Evolutionary conservation across 23 tunicate species (phyloP), one percentile per base, ranked within the genome.

Genomic region (Trididemnum nubilum): DNA sequence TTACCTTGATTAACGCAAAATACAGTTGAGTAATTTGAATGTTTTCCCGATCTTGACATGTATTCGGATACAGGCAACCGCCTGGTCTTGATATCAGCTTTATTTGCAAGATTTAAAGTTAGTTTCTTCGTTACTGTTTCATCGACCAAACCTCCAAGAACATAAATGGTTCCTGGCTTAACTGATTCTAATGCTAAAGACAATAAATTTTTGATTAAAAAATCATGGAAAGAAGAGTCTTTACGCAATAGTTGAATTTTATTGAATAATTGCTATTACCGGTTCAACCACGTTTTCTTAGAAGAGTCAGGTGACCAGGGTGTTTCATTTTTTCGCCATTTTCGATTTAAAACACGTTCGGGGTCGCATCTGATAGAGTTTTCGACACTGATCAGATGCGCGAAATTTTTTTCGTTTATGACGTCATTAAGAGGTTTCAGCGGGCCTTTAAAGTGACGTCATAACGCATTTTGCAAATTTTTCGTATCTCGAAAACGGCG

Each of bases 91-190:
- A 87, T 64, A 1, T 80, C 83, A 21, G 32, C 54, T 40, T 74
- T 57, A 23, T 66, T 35, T 1, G 98, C 98, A 29, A 36, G 52
- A 67, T 88, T 85, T 35, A 83, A 72, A 0, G 98, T 83, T 29
- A 93, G 54, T 36, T 84, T 86, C 81, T 93, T 93, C 5, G 71
- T 34, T 22, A 93, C 92, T 2, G 98, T 87, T 88, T 93, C 98
- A 67, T 93, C 98, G 35, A 93, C 98, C 33, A 93, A 73, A 4
- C 98, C 98, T 0, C 98, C 98, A 31, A 93, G 63, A 26, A 93
- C 80, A 69, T 93, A 93, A 15, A 84, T 80, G 7, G 32, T 40
- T 38, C 83, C 92, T 3, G 54, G 58, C 22, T 82, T 64, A 21
- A 87, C 81, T 7, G 29, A 19, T 26, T 61, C 76, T 34, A 88